phyloP scores from a whole-genome alignment of 2,113 vertebrate species.

The Galemys pyrenaicus region DNA sequence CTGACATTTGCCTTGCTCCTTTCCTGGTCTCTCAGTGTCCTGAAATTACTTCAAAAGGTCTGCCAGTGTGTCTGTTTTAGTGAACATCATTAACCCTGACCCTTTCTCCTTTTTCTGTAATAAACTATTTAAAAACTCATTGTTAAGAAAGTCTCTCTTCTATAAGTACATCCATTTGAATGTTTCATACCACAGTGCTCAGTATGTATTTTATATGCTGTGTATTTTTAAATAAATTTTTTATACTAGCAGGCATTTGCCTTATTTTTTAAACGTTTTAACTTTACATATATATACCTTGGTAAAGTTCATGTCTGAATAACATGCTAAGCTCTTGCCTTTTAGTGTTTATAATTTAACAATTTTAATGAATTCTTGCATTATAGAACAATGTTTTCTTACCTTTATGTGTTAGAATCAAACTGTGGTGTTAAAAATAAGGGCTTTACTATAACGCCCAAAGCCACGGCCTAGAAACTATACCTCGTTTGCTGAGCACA shows the following conservation, averaged over 20 bases:
- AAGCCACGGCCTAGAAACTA: too few species aligned
- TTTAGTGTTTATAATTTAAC: slow-evolving; percentile 1
- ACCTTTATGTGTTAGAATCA: background rate
- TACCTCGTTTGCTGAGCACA: background rate
- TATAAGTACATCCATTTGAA: background rate
- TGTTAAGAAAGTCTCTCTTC: background rate
- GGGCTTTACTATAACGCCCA: too few species aligned
- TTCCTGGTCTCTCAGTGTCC: background rate
- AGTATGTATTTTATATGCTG: background rate
- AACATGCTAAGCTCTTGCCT: background rate
- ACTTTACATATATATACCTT: background rate
- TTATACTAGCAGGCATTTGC: background rate
- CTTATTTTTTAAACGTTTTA: background rate
- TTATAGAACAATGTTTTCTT: background rate
- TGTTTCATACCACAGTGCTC: background rate
- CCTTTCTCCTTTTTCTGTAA: background rate
- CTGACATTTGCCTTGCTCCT: background rate
- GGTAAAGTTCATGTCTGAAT: slow-evolving; percentile 16
- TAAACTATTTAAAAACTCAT: too few species aligned
- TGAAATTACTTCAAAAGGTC: background rate
- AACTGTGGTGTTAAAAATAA: background rate
- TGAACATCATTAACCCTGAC: background rate
- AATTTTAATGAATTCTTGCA: background rate
- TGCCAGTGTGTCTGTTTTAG: background rate
- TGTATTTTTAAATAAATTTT: background rate